phyloP scores from a whole-genome alignment of 2,888 invertebrate genomes.

The Nematopogon swammerdamellus region DNA sequence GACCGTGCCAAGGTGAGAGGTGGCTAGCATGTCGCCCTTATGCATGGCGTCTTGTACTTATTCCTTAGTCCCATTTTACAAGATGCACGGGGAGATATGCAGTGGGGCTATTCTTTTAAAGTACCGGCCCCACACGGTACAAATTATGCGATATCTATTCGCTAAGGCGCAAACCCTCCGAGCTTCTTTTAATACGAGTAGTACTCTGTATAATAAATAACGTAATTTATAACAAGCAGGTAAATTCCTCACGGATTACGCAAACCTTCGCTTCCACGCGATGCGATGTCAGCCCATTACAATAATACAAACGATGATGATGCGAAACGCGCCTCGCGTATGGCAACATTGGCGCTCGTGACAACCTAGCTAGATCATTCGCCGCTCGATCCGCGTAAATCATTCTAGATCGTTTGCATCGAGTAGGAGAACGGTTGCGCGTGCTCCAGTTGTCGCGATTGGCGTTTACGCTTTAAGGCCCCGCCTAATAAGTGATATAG shows the following conservation, averaged over 20 bases:
- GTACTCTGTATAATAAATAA: too few species aligned
- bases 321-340: neutral
- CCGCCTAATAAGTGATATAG: neutral
- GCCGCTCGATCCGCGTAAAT: slow-evolving; percentile 13
- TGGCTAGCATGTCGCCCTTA: too few species aligned
- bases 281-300: neutral
- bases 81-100: too few species aligned
- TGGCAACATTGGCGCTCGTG: slow-evolving; percentile 20
- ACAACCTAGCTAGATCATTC: slow-evolving; percentile 51
- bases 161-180: too few species aligned
- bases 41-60: too few species aligned
- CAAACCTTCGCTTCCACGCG: neutral
- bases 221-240: too few species aligned
- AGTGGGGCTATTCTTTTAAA: too few species aligned
- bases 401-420: slow-evolving; percentile 28
- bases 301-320: neutral
- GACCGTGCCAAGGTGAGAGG: too few species aligned
- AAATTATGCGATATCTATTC: too few species aligned
- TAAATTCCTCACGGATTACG: neutral
- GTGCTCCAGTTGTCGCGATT: slow-evolving; percentile 38
- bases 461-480: slow-evolving; percentile 24
- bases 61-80: too few species aligned
- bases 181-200: too few species aligned
- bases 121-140: too few species aligned
- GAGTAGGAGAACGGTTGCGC: slow-evolving; percentile 14